Conservation (phyloP, 2,888 invertebrate species). For the Lathronympha strigana region DNA sequence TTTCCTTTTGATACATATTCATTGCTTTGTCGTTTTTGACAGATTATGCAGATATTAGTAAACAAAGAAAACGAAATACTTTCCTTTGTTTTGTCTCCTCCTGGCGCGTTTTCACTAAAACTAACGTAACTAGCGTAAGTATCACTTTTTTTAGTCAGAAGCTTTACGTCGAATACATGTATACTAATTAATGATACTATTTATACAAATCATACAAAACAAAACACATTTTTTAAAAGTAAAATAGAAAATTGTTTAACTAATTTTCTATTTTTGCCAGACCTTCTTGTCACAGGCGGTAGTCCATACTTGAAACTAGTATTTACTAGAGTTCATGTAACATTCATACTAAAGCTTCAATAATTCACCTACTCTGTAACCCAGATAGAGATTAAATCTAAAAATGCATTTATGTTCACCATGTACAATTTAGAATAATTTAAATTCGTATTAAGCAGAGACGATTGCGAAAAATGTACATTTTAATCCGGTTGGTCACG, state of each 20-base stretch:
- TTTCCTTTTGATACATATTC: conserved; percentile 2
- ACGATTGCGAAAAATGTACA: background rate
- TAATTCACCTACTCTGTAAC: background rate
- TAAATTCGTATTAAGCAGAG: no score
- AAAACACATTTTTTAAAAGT: no score
- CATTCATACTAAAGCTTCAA: conserved; percentile 1
- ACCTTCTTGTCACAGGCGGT: no score
- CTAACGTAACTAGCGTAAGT: no score
- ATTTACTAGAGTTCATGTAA: conserved; percentile 2
- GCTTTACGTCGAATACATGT: no score
- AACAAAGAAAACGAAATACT: background rate
- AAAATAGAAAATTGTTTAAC: background rate
- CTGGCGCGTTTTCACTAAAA: no score
- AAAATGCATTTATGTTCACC: conserved; percentile 6
- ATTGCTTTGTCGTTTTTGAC: background rate
- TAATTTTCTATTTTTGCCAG: no score
- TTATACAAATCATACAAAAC: no score
- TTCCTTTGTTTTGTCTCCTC: background rate
- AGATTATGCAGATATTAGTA: background rate
- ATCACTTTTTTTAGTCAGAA: no score
- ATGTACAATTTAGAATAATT: no score
- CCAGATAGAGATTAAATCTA: background rate
- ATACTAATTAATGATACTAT: no score
- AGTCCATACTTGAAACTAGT: background rate
- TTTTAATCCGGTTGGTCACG: background rate